Conservation (phyloP, 2,888 invertebrate species). For the Galerucella calmariensis region DNA sequence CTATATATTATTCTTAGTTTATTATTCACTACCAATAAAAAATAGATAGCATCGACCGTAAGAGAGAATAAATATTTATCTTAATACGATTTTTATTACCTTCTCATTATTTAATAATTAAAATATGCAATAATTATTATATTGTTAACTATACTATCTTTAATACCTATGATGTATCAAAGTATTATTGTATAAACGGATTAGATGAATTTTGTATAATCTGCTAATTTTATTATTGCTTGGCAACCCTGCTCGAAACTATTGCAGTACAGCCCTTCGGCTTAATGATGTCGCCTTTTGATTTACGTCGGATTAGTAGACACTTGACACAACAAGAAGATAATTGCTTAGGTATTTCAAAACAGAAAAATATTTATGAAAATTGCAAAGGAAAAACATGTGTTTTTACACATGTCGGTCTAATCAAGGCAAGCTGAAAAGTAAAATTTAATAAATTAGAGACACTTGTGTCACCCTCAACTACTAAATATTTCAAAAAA, state of each 20-base stretch:
- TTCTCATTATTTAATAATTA: too few species aligned
- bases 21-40: too few species aligned
- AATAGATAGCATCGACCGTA: too few species aligned
- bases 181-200: neutral
- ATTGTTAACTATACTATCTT: too few species aligned
- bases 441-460: neutral
- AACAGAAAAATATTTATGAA: constrained; percentile 44
- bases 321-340: constrained; percentile 45
- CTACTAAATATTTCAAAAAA: neutral
- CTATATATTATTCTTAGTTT: neutral
- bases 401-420: constrained; percentile 46
- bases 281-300: constrained; percentile 54
- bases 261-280: constrained; percentile 50
- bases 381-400: constrained; percentile 44
- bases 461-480: neutral
- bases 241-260: constrained; percentile 36
- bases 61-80: too few species aligned
- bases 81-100: too few species aligned
- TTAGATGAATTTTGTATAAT: neutral
- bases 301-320: constrained; percentile 51
- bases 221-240: neutral
- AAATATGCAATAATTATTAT: too few species aligned
- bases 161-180: neutral
- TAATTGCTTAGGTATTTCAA: constrained; percentile 44
- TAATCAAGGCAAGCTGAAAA: constrained; percentile 32